Evolutionary conservation across 2,888 invertebrate species (phyloP), one percentile per base, ranked within the genome.

Genomic region (Rapana venosa): DNA sequence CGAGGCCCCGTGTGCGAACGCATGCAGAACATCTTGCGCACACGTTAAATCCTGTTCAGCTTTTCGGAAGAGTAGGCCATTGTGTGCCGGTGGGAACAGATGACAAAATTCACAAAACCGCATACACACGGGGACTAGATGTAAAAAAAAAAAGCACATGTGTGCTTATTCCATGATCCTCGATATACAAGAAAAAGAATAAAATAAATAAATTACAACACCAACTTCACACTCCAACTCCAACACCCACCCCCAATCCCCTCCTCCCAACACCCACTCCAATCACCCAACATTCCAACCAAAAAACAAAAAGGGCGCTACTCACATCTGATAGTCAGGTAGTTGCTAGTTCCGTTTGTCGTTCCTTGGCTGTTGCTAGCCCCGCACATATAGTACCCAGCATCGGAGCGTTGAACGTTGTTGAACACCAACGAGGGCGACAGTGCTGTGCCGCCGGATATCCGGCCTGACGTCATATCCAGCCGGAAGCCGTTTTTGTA

Each of bases 401-500:
- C 36, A 35, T 89, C 89, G 5, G 61, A 56, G 17, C 36, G 70
- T 11, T 0, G 30, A 30, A 89, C 85, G 77, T 20, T 26, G 56
- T 20, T 47, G 74, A 89, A 30, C 20, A 32, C 32, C 13, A 89
- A 77, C 0, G 74, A 47, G 6, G 89, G 89, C 8, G 35, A 30
- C 20, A 17, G 17, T 30, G 20, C 32, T 6, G 66, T 74, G 15
- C 89, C 85, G 0, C 83, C 83, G 22, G 61, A 74, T 58, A 61
- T 56, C n/a, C 89, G 85, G 35, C 85, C 84, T 22, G 89, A 89
- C 17, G 84, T 56, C 35, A 30, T 22, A 70, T 74, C 70, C 20
- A 89, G 20, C 22, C 11, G n/a, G 84, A 36, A 20, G 85, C 85
- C 85, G 36, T 89, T 77, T 66, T 89, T 89, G 89, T 74, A 85